Conservation (phyloP, 2,888 invertebrate genomes). For the Drosophila paucipuncta region DNA sequence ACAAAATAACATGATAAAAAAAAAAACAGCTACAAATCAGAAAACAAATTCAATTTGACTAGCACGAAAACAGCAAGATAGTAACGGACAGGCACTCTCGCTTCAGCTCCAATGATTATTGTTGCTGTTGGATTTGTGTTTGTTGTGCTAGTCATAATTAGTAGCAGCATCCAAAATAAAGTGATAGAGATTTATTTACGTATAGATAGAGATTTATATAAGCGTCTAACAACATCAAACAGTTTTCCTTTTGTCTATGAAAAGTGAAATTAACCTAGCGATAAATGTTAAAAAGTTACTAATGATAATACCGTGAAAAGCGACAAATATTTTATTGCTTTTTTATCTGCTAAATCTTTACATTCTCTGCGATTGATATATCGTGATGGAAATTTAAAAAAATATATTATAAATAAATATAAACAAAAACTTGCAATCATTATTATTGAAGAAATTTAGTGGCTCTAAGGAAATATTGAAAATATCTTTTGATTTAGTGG, state of each 20-base stretch:
- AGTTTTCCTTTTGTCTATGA: constrained; percentile 70
- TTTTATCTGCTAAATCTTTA: not conserved
- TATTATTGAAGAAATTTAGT: not conserved
- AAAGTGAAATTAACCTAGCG: constrained; percentile 68
- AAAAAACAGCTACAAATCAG: constrained; percentile 52
- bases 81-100: constrained; percentile 48
- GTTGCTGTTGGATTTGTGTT: constrained; percentile 32
- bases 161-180: constrained; percentile 62
- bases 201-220: constrained; percentile 31
- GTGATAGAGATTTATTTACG: constrained; percentile 39
- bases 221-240: constrained; percentile 35
- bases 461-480: not conserved
- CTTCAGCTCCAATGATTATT: constrained; percentile 33
- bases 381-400: not conserved
- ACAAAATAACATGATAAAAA: constrained; percentile 31
- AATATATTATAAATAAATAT: not conserved
- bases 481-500: not conserved
- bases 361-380: not conserved
- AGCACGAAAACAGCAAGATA: constrained; percentile 27
- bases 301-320: constrained; percentile 52
- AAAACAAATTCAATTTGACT: constrained; percentile 55
- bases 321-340: constrained; percentile 38
- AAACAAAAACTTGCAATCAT: not conserved
- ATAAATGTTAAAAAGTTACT: constrained; percentile 22
- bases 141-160: constrained; percentile 60